Evolutionary conservation across 2,113 vertebrate genomes (phyloP), one percentile per base, ranked within the genome.

Genomic region (Taurulus bubalis): DNA sequence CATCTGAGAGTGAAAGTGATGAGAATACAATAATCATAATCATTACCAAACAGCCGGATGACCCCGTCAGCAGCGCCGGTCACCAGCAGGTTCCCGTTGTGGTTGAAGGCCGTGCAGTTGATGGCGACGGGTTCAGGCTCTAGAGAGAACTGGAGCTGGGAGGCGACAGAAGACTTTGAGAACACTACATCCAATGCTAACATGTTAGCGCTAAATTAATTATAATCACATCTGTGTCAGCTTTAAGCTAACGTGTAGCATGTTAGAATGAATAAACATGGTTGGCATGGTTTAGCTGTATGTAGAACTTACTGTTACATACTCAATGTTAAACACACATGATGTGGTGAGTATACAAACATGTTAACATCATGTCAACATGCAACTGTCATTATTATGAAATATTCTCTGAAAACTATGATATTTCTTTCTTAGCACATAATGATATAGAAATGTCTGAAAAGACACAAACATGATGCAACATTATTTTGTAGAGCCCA

Each of bases 71-170:
- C 98, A 1, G 97, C 98, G 47, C 98, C 98, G 0, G 97, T 98
- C 85, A 99, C 98, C 89, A 99, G 93, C 87, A 99, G 94, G 94
- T 99, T 99, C 15, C 98, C 98, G 0, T 99, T 99, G 94, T 99
- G 98, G 79, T 99, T 99, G 91, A 99, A 99, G 30, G 97, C 96
- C 0, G 97, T 98, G 92, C 98, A 99, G 93, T 99, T 99, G 77
- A 98, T 90, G 56, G 98, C 98, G 40, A 98, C 96, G 9, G 98
- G 97, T 24, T 96, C 96, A 0, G 98, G 97, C 75, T 98, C 97
- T 85, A 99, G 80, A 9, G 96, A 97, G 91, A 99, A 99, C 93
- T 98, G 97, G 75, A 98, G 95, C 97, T 99, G 85, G 62, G 32
- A 71, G 78, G 90, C 42, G 12, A 74, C 8, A 72, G 22, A 53